Evolutionary conservation across 2,888 invertebrate species (phyloP), one percentile per base, ranked within the genome.

Genomic region (Didymodactylos carnosus): DNA sequence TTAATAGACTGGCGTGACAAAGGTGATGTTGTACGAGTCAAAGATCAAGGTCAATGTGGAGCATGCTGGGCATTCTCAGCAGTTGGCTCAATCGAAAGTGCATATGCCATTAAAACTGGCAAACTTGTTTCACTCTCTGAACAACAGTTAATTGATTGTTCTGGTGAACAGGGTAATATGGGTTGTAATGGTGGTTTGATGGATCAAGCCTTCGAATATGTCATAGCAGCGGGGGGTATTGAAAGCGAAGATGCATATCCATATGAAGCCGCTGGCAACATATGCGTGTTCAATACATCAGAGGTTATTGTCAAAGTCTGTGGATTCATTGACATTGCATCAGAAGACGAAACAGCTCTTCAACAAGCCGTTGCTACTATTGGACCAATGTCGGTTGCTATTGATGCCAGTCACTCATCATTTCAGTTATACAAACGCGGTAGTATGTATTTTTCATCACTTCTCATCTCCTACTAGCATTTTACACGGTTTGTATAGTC

Each of bases 41-140:
- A 76, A 75, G 46, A 77, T 27, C 76, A 77, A 73, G 76, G 75
- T 69, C 72, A 70, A 89, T 89, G 88, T 87, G 75, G 91, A 82
- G 88, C 40, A 82, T 91, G 40, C 91, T 91, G 84, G 87, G 89
- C 80, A 91, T 91, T 73, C 92, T 92, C 87, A 39, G n/a, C 39
- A 23, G 23, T 13, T 69, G 69, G 69, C 5, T 8, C 69, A 39
- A 13, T 69, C 8, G 69, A 69, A 39, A 13, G 23, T 39, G n/a
- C 19, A 39, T 19, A 69, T 11, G 19, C 23, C 23, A 69, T 16
- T 39, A 10, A 39, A 39, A 39, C 35, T 39, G 39, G 69, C 35
- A 69, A 69, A 69, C 23, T 69, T 10, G 39, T 69, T 23, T 23
- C 23, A 23, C 69, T 69, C 11, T 69, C 69, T 0, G 69, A 39